phyloP scores from a whole-genome alignment of 2,888 invertebrate genomes.

The Matsumyia berberina region DNA sequence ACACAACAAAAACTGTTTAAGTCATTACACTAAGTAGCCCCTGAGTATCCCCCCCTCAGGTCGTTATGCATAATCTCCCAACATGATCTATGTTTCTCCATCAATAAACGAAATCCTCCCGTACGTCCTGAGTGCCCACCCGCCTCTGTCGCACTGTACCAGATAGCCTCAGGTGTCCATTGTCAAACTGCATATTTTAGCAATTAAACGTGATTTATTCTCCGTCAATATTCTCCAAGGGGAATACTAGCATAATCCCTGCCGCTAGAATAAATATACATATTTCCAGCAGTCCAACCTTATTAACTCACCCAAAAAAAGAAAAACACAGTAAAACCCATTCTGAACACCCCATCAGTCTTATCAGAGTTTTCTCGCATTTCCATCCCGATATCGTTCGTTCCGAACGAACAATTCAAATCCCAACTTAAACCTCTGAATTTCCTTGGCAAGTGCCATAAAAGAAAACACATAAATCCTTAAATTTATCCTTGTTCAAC shows the following conservation, averaged over 20 bases:
- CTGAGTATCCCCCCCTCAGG: background rate
- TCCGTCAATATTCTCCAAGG: slow-evolving; percentile 50
- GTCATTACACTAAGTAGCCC: background rate
- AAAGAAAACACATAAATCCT: slow-evolving; percentile 65
- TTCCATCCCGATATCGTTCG: slow-evolving; percentile 53
- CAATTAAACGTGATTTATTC: slow-evolving; percentile 71
- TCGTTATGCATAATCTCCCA: slow-evolving; percentile 1
- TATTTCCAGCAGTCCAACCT: slow-evolving; percentile 23
- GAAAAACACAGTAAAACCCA: background rate
- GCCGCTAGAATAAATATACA: slow-evolving; percentile 31
- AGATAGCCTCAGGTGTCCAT: slow-evolving; percentile 34
- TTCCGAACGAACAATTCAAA: slow-evolving; percentile 49
- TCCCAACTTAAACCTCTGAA: slow-evolving; percentile 56
- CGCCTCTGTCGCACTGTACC: background rate
- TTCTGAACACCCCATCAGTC: slow-evolving; percentile 25
- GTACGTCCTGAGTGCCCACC: background rate
- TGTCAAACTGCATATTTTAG: slow-evolving; percentile 58
- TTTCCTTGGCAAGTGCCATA: slow-evolving; percentile 61
- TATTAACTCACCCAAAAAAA: slow-evolving; percentile 34
- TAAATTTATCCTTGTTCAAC: slow-evolving; percentile 55
- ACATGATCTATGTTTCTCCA: background rate
- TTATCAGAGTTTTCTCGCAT: slow-evolving; percentile 58
- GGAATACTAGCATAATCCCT: slow-evolving; percentile 14
- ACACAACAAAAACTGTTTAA: background rate
- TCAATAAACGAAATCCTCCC: slow-evolving; percentile 26